Percentiles rank a stretch among this genome's conserved stretches.
Conservation (phyloP, 2,888 invertebrate genomes). For the Syrphus vitripennis region DNA sequence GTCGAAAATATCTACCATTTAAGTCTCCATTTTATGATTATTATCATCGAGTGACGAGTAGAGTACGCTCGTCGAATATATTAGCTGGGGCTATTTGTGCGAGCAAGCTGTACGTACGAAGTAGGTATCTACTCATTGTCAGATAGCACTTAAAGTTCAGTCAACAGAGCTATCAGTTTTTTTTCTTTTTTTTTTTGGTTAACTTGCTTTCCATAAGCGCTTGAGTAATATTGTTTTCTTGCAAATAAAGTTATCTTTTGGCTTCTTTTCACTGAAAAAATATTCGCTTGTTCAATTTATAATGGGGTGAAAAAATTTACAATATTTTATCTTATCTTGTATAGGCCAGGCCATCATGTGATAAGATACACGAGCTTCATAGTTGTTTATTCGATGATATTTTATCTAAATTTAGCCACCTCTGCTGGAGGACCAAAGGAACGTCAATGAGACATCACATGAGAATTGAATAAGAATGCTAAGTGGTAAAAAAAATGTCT, state of each 20-base stretch:
- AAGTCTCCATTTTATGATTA: conserved; percentile 5
- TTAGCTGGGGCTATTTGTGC: background rate
- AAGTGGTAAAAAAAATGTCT: background rate
- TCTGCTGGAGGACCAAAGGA: background rate
- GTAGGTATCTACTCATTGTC: background rate
- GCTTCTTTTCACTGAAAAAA: conserved; percentile 26
- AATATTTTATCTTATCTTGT: conserved; percentile 34
- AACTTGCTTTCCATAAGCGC: background rate
- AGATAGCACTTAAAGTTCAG: conserved; percentile 4
- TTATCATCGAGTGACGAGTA: too few species aligned
- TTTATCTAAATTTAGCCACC: conserved; percentile 16
- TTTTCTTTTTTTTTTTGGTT: background rate
- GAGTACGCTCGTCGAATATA: conserved; percentile 32
- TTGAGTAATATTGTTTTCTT: conserved; percentile 15
- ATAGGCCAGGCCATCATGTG: background rate
- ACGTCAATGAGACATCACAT: conserved; percentile 29
- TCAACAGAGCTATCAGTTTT: conserved; percentile 23
- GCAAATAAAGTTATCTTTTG: conserved; percentile 40
- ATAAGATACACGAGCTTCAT: conserved; percentile 48
- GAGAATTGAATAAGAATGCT: conserved; percentile 25
- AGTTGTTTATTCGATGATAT: conserved; percentile 28
- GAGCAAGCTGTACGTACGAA: background rate
- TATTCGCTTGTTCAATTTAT: background rate
- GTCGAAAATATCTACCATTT: conserved; percentile 20
- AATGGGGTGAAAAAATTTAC: conserved; percentile 28